Percentiles rank a stretch among this genome's conserved stretches.
Evolutionary conservation across 2,797 vertebrate species (phyloP).

Genomic region (Acanthurus tractus): DNA sequence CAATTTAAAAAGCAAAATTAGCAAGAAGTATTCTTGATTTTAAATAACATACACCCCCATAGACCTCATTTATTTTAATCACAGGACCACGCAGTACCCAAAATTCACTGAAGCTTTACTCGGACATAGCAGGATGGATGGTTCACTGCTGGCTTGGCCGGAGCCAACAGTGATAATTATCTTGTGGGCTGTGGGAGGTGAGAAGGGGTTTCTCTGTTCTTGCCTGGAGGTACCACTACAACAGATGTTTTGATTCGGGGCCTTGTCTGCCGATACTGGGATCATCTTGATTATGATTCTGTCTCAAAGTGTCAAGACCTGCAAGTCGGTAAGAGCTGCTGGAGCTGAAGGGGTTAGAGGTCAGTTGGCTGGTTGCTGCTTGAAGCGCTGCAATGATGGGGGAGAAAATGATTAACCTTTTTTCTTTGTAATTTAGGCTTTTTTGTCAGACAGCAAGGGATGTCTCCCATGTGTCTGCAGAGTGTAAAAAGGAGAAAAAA

Average conservation of each 20-base stretch:
- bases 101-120: slow-evolving; percentile 49
- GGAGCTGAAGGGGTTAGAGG: slow-evolving; percentile 42
- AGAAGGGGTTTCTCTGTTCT: slow-evolving; percentile 31
- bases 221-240: slow-evolving; percentile 52
- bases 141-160: slow-evolving; percentile 32
- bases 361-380: slow-evolving; percentile 1
- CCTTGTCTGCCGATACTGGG: slow-evolving; percentile 14
- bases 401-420: slow-evolving; percentile 32
- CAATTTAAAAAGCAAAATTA: slow-evolving; percentile 2
- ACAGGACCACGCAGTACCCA: slow-evolving; percentile 37
- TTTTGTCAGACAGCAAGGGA: not conserved
- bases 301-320: slow-evolving; percentile 42
- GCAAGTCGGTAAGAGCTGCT: slow-evolving; percentile 6
- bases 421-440: slow-evolving; percentile 18
- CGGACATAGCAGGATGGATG: slow-evolving; percentile 40
- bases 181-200: slow-evolving; percentile 50
- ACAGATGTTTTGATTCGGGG: slow-evolving; percentile 65
- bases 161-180: slow-evolving; percentile 66
- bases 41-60: slow-evolving; percentile 20
- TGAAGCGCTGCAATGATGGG: slow-evolving; percentile 40
- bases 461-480: not conserved
- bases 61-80: slow-evolving; percentile 67
- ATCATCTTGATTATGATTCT: slow-evolving; percentile 17
- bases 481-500: not conserved
- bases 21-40: slow-evolving; percentile 15